Conservation (phyloP, 2,888 invertebrate species). For the Himalopsyche tibetana region DNA sequence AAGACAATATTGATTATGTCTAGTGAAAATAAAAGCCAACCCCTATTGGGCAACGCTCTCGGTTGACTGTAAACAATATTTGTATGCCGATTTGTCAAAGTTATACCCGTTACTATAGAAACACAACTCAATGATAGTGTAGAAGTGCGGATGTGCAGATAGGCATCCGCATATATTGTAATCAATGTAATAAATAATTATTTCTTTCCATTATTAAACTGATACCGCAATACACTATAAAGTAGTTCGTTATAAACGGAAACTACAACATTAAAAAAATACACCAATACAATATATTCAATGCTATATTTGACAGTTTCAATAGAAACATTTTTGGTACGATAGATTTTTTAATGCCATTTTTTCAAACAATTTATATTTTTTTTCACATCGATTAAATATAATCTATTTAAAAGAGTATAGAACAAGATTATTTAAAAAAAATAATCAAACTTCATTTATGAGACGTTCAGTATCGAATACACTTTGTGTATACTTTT, state of each 20-base stretch:
- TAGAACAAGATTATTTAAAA: no score
- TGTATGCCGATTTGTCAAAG: conserved; percentile 17
- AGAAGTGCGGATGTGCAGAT: not conserved
- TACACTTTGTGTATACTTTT: no score
- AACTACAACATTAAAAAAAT: not conserved
- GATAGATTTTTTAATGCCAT: no score
- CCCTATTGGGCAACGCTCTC: conserved; percentile 24
- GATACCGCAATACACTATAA: not conserved
- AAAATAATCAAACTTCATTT: no score
- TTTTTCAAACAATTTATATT: no score
- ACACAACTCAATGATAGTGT: conserved; percentile 18
- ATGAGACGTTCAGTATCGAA: no score
- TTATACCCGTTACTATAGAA: conserved; percentile 22
- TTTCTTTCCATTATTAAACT: not conserved
- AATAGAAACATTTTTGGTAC: no score
- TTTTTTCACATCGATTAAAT: no score
- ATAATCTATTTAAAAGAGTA: no score
- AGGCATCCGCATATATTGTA: not conserved
- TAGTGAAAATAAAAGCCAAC: not conserved
- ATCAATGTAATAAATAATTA: no score
- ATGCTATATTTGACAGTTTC: not conserved
- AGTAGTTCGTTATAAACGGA: not conserved
- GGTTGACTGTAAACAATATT: conserved; percentile 41
- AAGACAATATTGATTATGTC: conserved; percentile 23
- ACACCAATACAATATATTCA: not conserved